Base-by-base conservation (phyloP, 2,113 vertebrate species). In the Brevimyrus niger region DNA sequence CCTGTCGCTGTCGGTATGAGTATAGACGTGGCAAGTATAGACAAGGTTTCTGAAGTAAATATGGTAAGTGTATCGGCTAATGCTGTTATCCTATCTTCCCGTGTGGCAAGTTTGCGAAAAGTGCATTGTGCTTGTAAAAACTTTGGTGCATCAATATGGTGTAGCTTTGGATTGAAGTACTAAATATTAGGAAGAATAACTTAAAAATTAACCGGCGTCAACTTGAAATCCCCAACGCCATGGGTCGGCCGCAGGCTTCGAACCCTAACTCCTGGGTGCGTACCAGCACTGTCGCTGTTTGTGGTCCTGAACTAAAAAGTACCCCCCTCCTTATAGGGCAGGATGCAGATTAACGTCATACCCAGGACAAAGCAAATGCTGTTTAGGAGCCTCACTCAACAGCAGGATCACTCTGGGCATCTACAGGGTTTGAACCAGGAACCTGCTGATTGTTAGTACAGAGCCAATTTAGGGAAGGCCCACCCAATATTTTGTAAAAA, bases 1-100 rank as follows among this genome's bases (percentile, higher is more conserved):
- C 98, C 98, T 8, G 98, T 99, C 89, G 97, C 97, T 91, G 98
- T 99, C 92, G 98, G 98, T 55, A 99, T 99, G 98, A 99, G 97
- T 93, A 97, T 99, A 92, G 98, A 99, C 91, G 98, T 99, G 55
- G 55, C 55, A 61, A 61, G 55, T n/a, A 61, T 61, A n/a, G 55
- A 61, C 21, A 61, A 3, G 55, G 55, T 61, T 21, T 61, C 55
- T n/a, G 55, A 61, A 61, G 55, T 61, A 9, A 61, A 61, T 61
- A 61, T 94, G 98, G 55, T 99, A 93, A 98, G 99, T 95, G 98
- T 97, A 97, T 97, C 99, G 91, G 99, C 98, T 89, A 61, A 61
- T n/a, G 55, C 55, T 61, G 23, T 61, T 55, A 21, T 55, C 19
- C 21, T 7, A 55, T 61, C 55, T n/a, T 61, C 7, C n/a, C 9